A percentile compares a stretch with the other conserved stretches of the same genome.
Conservation (phyloP, 2,888 invertebrate genomes). For the Drepana falcataria region DNA sequence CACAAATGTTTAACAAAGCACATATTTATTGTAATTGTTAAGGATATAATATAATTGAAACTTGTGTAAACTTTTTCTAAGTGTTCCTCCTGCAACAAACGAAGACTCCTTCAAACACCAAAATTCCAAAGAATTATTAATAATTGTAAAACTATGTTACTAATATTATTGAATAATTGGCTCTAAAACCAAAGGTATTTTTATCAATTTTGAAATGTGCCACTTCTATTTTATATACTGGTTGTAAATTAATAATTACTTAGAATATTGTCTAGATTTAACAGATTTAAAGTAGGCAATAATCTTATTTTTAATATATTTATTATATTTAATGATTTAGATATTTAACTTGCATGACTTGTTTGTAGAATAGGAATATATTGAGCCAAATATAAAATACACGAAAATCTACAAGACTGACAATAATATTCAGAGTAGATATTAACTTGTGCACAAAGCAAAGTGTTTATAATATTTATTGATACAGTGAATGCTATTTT, state of each 20-base stretch:
- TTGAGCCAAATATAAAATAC: constrained; percentile 70
- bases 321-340: constrained; percentile 66
- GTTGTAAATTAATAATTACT: constrained; percentile 48
- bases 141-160: constrained; percentile 8
- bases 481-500: constrained; percentile 48
- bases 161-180: constrained; percentile 47
- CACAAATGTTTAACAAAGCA: constrained; percentile 39
- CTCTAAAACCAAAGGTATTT: constrained; percentile 66
- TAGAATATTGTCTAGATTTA: constrained; percentile 53
- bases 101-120: constrained; percentile 20
- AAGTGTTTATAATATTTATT: constrained; percentile 43
- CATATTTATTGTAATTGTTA: constrained; percentile 28
- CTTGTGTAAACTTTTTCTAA: constrained; percentile 8
- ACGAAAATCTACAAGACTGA: constrained; percentile 78
- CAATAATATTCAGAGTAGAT: constrained; percentile 77
- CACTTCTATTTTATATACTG: constrained; percentile 59
- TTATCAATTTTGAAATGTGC: constrained; percentile 49
- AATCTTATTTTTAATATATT: constrained; percentile 67
- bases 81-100: constrained; percentile 15
- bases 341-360: constrained; percentile 70
- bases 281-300: constrained; percentile 51
- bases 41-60: background rate
- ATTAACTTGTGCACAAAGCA: constrained; percentile 67
- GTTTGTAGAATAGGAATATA: constrained; percentile 64
- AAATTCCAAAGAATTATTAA: constrained; percentile 36